These are phyloP conservation scores for Drosophila setosimentum DNA, from an alignment of 2,888 invertebrate genomes.

Conservation along the genomic window DNA sequence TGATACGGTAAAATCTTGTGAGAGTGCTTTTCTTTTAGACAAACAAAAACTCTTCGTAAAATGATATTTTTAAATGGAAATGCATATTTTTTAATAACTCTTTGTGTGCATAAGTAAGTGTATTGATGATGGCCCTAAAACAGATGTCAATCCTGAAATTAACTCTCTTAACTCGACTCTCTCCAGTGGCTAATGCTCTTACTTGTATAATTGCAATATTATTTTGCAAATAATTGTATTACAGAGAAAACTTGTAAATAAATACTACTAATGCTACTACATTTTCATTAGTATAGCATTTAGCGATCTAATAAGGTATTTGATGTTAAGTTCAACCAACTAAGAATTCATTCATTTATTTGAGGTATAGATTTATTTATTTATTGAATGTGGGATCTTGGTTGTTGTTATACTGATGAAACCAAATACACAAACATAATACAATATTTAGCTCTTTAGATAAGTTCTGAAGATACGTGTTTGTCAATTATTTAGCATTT, in stretches of 20 bases:
- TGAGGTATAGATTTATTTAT: neutral
- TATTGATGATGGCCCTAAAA: accelerated
- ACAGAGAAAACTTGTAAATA: no score
- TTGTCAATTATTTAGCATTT: neutral
- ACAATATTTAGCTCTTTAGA: neutral
- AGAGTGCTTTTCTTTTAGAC: accelerated
- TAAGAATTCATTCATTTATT: neutral
- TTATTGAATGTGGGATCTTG: neutral
- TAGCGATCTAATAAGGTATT: neutral
- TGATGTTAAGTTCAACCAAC: neutral
- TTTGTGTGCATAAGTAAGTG: neutral
- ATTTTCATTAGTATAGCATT: neutral
- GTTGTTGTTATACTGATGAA: neutral
- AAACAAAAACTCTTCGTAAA: neutral
- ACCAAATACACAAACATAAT: neutral
- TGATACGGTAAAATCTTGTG: neutral
- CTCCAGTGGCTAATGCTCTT: neutral
- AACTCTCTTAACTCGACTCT: no score
- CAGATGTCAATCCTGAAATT: no score
- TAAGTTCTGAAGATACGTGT: neutral
- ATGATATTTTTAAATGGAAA: neutral
- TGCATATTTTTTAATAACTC: neutral
- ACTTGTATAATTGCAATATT: neutral
- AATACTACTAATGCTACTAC: neutral
- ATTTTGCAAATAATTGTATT: neutral